phyloP scores from a whole-genome alignment of 2,113 vertebrate species.

The Gobiocypris rarus region DNA sequence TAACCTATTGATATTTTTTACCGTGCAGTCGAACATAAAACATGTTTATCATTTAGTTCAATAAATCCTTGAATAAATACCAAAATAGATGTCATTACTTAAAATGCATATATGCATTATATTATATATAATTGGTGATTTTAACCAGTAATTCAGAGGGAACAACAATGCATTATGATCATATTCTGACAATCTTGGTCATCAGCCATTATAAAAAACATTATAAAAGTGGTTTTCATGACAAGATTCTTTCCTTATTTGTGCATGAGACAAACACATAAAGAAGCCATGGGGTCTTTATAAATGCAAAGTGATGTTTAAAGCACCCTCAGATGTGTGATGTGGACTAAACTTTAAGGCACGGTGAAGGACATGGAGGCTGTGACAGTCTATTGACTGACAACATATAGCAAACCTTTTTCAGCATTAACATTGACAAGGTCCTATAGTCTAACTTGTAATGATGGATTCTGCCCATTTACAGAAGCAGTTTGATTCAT shows the following conservation, averaged over 20 bases:
- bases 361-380: conserved; percentile 11
- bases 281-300: not conserved
- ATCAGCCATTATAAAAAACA: not conserved
- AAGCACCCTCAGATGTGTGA: not conserved
- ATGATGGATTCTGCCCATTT: no score
- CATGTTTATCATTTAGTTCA: not conserved
- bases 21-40: not conserved
- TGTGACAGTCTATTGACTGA: not conserved
- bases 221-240: not conserved
- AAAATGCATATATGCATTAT: no score
- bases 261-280: not conserved
- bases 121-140: no score
- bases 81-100: not conserved
- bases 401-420: not conserved
- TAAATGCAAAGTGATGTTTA: not conserved
- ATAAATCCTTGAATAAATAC: not conserved
- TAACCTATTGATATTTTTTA: no score
- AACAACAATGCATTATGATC: not conserved
- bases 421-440: not conserved
- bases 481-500: not conserved
- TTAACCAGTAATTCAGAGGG: not conserved
- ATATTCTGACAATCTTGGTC: not conserved
- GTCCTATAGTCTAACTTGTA: not conserved
- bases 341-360: not conserved
- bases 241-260: not conserved